Conservation (phyloP, 2,888 invertebrate genomes). For the Oligia fasciuncula region DNA sequence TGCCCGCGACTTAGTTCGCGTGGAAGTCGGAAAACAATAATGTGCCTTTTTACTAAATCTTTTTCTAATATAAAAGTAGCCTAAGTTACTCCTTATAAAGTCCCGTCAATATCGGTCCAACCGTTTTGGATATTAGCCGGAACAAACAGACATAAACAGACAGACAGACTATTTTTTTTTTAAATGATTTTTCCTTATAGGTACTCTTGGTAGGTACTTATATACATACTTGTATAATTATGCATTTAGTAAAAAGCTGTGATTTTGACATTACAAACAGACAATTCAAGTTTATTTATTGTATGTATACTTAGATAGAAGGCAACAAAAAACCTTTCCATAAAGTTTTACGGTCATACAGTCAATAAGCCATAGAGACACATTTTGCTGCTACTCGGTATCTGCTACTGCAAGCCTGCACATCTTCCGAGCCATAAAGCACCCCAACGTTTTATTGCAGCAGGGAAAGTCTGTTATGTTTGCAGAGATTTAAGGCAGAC, state of each 20-base stretch:
- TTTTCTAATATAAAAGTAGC: not conserved
- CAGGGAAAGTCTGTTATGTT: constrained; percentile 39
- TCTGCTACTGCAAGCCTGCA: constrained; percentile 53
- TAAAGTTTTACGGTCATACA: constrained; percentile 23
- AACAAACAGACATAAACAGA: not conserved
- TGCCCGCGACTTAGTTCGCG: not conserved
- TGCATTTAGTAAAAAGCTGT: not conserved
- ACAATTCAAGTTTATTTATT: not conserved
- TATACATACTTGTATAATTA: not conserved
- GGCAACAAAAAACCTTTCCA: not conserved
- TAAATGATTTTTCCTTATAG: not conserved
- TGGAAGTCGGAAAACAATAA: not conserved
- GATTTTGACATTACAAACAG: not conserved
- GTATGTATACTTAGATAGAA: not conserved
- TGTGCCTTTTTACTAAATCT: not conserved
- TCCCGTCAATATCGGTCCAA: not conserved
- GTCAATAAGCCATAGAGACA: constrained; percentile 32
- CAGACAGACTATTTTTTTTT: not conserved
- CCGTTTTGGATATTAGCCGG: not conserved
- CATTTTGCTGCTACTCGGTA: constrained; percentile 31
- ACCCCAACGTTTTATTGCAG: constrained; percentile 61
- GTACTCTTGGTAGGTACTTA: too few relatives aligned
- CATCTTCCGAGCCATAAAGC: constrained; percentile 62
- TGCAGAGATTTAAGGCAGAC: constrained; percentile 49
- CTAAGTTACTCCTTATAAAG: not conserved